These are phyloP conservation scores for Drosophila vallismaia DNA, from an alignment of 2,888 invertebrate genomes.

Conservation along the genomic window DNA sequence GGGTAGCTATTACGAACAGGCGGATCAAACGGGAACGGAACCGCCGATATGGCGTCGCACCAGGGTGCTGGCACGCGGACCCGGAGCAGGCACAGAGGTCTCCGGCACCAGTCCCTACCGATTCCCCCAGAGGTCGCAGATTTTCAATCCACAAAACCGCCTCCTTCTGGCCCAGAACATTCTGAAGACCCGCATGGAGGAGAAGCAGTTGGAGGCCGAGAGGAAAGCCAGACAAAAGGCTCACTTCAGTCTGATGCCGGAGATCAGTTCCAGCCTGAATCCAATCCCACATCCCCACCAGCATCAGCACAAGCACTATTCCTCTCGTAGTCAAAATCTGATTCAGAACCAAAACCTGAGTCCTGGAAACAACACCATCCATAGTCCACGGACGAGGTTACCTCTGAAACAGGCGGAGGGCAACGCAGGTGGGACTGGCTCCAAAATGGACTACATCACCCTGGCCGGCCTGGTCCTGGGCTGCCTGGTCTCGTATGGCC, in stretches of 20 bases:
- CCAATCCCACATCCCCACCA: background rate
- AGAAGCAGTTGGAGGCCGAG: background rate
- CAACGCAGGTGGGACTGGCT: background rate
- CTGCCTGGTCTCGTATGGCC: slow-evolving; percentile 62
- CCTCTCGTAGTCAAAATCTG: background rate
- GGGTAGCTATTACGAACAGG: background rate
- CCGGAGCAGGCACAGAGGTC: background rate
- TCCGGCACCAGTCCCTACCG: background rate
- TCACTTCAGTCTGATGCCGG: background rate
- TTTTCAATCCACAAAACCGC: background rate
- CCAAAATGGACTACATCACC: slow-evolving; percentile 72
- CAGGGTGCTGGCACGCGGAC: background rate
- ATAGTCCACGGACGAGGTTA: background rate
- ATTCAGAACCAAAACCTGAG: background rate
- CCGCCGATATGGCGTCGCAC: background rate
- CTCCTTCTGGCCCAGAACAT: slow-evolving; percentile 25
- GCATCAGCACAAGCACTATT: background rate
- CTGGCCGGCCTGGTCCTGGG: slow-evolving; percentile 66
- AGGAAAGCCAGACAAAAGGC: background rate
- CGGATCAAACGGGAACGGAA: background rate
- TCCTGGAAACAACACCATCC: background rate
- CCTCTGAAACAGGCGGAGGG: background rate
- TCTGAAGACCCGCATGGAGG: background rate
- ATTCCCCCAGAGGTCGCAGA: background rate
- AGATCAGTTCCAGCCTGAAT: background rate